A percentile compares a stretch with the other conserved stretches of the same genome.
Evolutionary conservation across 2,888 invertebrate genomes (phyloP).

Genomic region (Sphaerolaimus hirsutus): DNA sequence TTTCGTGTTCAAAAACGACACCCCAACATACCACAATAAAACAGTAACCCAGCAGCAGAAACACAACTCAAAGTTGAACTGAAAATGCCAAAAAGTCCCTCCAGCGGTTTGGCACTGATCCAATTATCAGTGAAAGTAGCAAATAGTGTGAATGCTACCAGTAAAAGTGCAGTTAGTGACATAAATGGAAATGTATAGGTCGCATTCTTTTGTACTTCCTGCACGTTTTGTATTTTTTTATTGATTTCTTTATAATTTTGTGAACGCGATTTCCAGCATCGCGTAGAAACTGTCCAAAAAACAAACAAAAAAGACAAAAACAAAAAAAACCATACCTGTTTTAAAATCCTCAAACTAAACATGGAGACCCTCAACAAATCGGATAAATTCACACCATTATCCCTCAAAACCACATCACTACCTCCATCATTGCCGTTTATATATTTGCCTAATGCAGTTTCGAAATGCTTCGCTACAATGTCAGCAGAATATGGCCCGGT

Average conservation of each 20-base stretch:
- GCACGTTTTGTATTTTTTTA: constrained; percentile 3
- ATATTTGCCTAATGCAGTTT: too few relatives aligned
- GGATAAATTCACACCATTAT: too few relatives aligned
- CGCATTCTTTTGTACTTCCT: constrained; percentile 23
- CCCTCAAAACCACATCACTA: too few relatives aligned
- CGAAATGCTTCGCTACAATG: background rate
- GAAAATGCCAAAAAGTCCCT: constrained; percentile 20
- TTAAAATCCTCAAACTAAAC: constrained; percentile 17
- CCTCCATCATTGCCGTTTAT: too few relatives aligned
- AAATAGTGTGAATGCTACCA: constrained; percentile 18
- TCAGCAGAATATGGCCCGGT: constrained; percentile 6
- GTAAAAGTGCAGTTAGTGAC: constrained; percentile 17
- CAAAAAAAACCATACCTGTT: constrained; percentile 2
- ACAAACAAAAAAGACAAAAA: too few relatives aligned
- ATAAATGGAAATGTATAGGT: constrained; percentile 22
- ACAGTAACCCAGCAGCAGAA: constrained; percentile 17
- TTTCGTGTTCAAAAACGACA: too few relatives aligned
- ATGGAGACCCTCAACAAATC: constrained; percentile 1
- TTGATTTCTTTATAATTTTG: too few relatives aligned
- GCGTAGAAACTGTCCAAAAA: too few relatives aligned
- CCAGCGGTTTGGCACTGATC: constrained; percentile 22
- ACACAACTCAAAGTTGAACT: constrained; percentile 19
- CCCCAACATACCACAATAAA: constrained; percentile 16
- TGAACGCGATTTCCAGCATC: too few relatives aligned
- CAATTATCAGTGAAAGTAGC: constrained; percentile 22